Evolutionary conservation across 2,888 invertebrate species (phyloP).

Genomic region (Hofmannophila pseudospretella): DNA sequence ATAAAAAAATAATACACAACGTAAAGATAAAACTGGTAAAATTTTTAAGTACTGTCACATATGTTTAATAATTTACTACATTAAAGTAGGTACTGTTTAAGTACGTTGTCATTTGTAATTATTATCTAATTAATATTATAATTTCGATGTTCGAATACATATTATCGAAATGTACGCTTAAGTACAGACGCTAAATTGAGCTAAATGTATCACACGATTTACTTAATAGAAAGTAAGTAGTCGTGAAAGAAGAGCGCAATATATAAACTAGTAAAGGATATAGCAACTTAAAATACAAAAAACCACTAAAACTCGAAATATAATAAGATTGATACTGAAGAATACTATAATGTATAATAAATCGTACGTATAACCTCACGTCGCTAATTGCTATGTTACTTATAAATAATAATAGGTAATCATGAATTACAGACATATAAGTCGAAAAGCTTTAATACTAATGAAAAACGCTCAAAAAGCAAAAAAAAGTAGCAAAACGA

Average conservation of each 20-base stretch:
- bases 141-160: conserved; percentile 54
- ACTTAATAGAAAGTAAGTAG: conserved; percentile 53
- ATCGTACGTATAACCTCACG: conserved; percentile 31
- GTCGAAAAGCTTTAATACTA: conserved; percentile 9
- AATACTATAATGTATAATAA: conserved; percentile 28
- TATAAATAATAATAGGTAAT: conserved; percentile 12
- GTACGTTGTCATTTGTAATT: conserved; percentile 1
- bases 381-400: conserved; percentile 63
- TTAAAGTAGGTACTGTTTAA: conserved; percentile 15
- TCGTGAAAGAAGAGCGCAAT: conserved; percentile 42
- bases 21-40: not conserved
- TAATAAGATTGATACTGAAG: conserved; percentile 31
- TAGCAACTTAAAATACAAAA: conserved; percentile 27
- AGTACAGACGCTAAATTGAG: conserved; percentile 62
- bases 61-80: not conserved
- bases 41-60: not conserved
- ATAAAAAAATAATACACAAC: not conserved
- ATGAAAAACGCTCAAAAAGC: conserved; percentile 7
- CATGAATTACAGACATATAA: conserved; percentile 12
- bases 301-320: conserved; percentile 57
- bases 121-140: conserved; percentile 11
- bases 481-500: not conserved
- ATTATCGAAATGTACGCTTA: conserved; percentile 52
- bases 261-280: conserved; percentile 26
- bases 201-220: conserved; percentile 56